Evolutionary conservation across 2,797 vertebrate genomes (phyloP), one percentile per base, ranked within the genome.

Genomic region (Clarias fuscus): DNA sequence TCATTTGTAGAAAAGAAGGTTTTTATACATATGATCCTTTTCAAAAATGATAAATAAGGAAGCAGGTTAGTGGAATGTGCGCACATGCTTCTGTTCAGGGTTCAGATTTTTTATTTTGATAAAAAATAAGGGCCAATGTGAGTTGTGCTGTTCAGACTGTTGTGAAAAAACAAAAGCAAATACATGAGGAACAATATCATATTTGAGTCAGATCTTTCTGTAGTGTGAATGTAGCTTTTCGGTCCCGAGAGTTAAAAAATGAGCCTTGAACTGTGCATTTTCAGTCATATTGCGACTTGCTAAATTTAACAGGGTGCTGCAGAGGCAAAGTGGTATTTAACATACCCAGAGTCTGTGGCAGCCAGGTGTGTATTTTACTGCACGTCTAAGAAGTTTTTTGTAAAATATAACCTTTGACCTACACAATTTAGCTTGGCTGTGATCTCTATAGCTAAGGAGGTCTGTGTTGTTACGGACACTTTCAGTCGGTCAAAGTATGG

Each of bases 311-410:
- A 53, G 48, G 43, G 43, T 48, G 43, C 59, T 53, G 27, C 14
- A 37, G 27, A 17, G 10, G 68, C 76, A 82, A 3, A 61, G 68
- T 81, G 43, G 79, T 30, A 73, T 72, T 65, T 27, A 18, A 81
- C 58, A 81, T 56, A 73, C 70, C 77, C 86, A 88, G 76, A 61
- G 86, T 85, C 73, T 56, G 84, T 89, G 86, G 77, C 84, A 90
- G 77, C 76, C 72, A 72, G 82, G 78, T 90, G 90, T 90, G 88
- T 91, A 84, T 71, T 89, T 79, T 87, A 83, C 76, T 84, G 78
- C 56, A 48, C 80, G 43, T 80, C 87, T 64, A 56, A 70, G 80
- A 88, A 10, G 20, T 56, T 48, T 40, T 90, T 88, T 90, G 85
- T 75, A 64, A 84, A 43, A 56, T 61, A 61, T 90, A 87, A 91